Evolutionary conservation across 2,888 invertebrate genomes (phyloP).

Genomic region (Selenia dentaria): DNA sequence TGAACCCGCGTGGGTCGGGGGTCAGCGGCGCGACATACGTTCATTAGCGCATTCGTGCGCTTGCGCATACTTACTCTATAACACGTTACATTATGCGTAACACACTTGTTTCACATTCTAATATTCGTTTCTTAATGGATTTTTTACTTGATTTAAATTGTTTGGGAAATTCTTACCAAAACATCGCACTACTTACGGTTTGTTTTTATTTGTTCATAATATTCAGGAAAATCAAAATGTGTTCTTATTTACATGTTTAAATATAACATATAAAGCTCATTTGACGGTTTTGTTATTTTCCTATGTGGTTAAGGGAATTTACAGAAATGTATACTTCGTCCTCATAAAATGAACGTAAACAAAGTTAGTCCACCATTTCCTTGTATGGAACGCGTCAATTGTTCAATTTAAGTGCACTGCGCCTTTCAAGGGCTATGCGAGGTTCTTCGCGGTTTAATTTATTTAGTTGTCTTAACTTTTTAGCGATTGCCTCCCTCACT

Average conservation of each 20-base stretch:
- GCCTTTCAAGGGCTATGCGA: conserved; percentile 52
- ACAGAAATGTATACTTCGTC: no score
- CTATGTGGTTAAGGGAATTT: neutral
- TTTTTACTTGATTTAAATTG: no score
- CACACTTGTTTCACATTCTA: neutral
- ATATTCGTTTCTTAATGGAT: no score
- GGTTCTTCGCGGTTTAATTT: conserved; percentile 48
- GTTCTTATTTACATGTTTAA: no score
- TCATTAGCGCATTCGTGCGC: conserved; percentile 72
- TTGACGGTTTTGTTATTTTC: neutral
- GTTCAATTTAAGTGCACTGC: conserved; percentile 57
- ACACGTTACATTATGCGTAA: neutral
- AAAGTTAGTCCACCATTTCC: conserved; percentile 54
- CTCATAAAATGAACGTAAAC: conserved; percentile 13
- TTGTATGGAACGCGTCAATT: conserved; percentile 55
- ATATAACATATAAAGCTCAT: no score
- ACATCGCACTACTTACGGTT: no score
- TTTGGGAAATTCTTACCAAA: neutral
- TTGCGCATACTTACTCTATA: conserved; percentile 40
- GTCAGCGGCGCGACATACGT: conserved; percentile 78
- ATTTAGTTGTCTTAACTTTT: conserved; percentile 41
- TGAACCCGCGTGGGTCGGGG: conserved; percentile 82
- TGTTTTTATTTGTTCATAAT: no score
- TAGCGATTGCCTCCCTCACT: conserved; percentile 35
- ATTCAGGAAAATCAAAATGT: no score